Base-by-base conservation (phyloP, 2,888 invertebrate species). In the Athalia cordata region DNA sequence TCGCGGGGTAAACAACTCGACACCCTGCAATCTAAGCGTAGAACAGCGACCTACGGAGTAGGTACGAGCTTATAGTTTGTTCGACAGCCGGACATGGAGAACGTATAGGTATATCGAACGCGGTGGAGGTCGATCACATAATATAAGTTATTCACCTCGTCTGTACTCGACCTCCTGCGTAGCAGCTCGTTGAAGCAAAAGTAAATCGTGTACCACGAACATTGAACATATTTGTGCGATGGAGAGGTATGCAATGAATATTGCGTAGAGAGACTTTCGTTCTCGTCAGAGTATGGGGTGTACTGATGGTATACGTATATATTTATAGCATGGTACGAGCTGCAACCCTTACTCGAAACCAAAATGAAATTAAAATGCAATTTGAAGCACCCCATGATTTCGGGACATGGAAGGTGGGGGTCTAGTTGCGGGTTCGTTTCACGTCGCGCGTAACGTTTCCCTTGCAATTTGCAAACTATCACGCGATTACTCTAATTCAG, bases 401-500 rank as follows among this genome's bases (percentile, higher is more conserved):
- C 79, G 78, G 80, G 65, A 74, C 83, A 79, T 80, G 77, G 79
- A 65, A 11, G 7, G 29, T 0, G 61, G 7, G 61, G 13, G 61
- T 7, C 13, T 15, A 6, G 15, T 15, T 3, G 11, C 61, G 13
- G 68, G 59, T 80, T 79, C 79, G 67, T 78, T 70, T 52, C 59
- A 59, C 72, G 66, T 75, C n/a, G 79, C 82, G 83, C 82, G 82
- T 29, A 80, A 80, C 83, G 87, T 88, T 88, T 87, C 89, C 87
- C 87, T 86, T 83, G 86, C 85, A 88, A 88, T 87, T 86, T 83
- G 86, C 85, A 88, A 88, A 87, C 87, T 88, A 85, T 88, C 88
- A 87, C 87, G 83, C 87, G 88, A 90, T 89, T 90, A 90, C 86
- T 86, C 88, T 90, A 89, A 89, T 89, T 89, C 86, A 85, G 86